These are phyloP conservation scores for Myiagra hebetior DNA, from an alignment of 2,113 vertebrate genomes.

Conservation along the genomic window DNA sequence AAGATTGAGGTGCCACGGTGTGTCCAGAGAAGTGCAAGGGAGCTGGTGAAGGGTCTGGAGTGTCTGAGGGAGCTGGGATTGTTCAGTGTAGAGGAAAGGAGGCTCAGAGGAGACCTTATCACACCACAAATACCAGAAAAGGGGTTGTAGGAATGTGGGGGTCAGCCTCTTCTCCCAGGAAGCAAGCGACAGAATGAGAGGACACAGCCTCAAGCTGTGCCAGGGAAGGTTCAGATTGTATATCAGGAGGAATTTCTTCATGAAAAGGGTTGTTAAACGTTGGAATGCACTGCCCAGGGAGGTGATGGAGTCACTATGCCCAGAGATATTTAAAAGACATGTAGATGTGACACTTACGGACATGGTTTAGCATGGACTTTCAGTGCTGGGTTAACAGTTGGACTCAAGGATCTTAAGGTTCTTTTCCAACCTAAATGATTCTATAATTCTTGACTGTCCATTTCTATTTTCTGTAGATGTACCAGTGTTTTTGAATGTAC, in stretches of 20 bases:
- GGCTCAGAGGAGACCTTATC: not conserved
- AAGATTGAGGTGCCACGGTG: not conserved
- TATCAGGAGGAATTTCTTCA: not conserved
- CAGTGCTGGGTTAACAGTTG: not conserved
- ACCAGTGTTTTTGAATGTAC: not conserved
- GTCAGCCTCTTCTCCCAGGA: rapidly evolving
- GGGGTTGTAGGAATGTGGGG: rapidly evolving
- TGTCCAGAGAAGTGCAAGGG: not conserved
- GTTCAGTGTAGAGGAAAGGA: not conserved
- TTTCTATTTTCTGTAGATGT: not conserved
- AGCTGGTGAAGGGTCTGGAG: not conserved
- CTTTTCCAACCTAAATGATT: not conserved
- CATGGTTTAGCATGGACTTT: not conserved
- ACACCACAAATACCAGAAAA: not conserved
- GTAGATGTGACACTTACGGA: not conserved
- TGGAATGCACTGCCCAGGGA: not conserved
- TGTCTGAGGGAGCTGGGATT: not conserved
- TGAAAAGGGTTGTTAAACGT: not conserved
- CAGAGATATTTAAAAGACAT: not conserved
- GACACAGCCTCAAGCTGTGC: not conserved
- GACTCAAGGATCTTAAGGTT: not conserved
- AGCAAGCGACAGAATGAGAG: not conserved
- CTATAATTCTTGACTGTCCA: not conserved
- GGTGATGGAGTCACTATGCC: not conserved
- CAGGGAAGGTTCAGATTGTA: not conserved